Evolutionary conservation across 2,888 invertebrate genomes (phyloP).

Genomic region (Synanthedon tipuliformis): DNA sequence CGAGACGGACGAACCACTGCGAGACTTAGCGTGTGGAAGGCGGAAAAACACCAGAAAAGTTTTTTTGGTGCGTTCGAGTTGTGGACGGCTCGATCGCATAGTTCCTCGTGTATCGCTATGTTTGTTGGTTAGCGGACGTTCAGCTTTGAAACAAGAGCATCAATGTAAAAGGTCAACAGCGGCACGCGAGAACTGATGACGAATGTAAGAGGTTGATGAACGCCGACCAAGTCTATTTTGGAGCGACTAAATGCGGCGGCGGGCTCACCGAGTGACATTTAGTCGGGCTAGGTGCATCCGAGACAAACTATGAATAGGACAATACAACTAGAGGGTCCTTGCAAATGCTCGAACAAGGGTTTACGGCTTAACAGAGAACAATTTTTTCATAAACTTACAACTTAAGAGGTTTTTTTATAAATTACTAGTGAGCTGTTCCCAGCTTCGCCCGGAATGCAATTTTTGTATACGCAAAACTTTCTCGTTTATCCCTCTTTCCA

Average conservation of each 20-base stretch:
- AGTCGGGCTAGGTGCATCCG: slow-evolving; percentile 60
- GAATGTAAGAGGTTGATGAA: slow-evolving; percentile 67
- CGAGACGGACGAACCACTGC: background rate
- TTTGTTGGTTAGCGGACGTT: slow-evolving; percentile 18
- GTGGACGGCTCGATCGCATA: background rate
- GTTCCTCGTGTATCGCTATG: slow-evolving; percentile 18
- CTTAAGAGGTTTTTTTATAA: too few species aligned
- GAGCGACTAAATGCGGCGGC: slow-evolving; percentile 60
- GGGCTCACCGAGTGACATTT: slow-evolving; percentile 67
- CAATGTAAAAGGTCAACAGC: slow-evolving; percentile 48
- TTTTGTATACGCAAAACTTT: too few species aligned
- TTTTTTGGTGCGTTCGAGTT: background rate
- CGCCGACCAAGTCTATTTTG: slow-evolving; percentile 57
- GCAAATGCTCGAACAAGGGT: background rate
- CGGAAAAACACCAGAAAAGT: background rate
- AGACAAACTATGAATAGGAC: slow-evolving; percentile 13
- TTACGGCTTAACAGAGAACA: too few species aligned
- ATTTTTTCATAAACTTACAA: too few species aligned
- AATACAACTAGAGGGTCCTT: slow-evolving; percentile 1
- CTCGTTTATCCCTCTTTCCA: too few species aligned
- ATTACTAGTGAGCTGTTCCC: too few species aligned
- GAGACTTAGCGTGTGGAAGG: background rate
- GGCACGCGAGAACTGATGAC: slow-evolving; percentile 39
- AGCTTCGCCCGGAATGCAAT: too few species aligned
- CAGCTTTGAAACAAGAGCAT: slow-evolving; percentile 15